A percentile compares a stretch with the other conserved stretches of the same genome.
Conservation (phyloP, 1,140 invertebrate species). For the Drosophila mauritiana region DNA sequence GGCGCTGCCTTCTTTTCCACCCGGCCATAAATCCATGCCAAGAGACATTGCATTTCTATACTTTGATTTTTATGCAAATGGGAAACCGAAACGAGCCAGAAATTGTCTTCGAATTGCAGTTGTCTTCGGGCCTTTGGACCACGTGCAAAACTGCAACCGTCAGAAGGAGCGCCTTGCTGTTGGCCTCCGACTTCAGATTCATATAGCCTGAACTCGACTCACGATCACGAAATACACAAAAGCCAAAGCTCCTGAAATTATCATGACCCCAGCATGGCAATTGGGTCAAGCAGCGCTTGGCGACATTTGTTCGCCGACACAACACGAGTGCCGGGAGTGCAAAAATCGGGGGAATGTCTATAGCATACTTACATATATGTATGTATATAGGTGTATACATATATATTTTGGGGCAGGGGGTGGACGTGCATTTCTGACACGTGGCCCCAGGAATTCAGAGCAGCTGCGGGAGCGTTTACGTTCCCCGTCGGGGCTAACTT, state of each 20-base stretch:
- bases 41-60: conserved; percentile 63
- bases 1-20: conserved; percentile 34
- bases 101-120: conserved; percentile 59
- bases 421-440: conserved; percentile 57
- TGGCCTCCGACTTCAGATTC: conserved; percentile 5
- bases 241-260: conserved; percentile 78
- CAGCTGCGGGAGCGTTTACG: conserved; percentile 43
- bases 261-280: conserved; percentile 78
- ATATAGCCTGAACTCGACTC: conserved; percentile 39
- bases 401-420: background rate
- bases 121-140: conserved; percentile 21
- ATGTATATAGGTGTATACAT: background rate
- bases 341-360: conserved; percentile 19
- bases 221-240: conserved; percentile 79
- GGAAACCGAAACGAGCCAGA: conserved; percentile 57
- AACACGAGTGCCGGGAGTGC: conserved; percentile 55
- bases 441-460: conserved; percentile 57
- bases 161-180: conserved; percentile 55
- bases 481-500: conserved; percentile 14
- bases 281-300: conserved; percentile 69
- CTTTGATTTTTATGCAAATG: conserved; percentile 81
- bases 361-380: background rate
- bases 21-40: conserved; percentile 70
- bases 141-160: conserved; percentile 30
- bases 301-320: conserved; percentile 77